These are phyloP conservation scores for Cantharis rustica DNA, from an alignment of 2,888 invertebrate species.

Conservation along the genomic window DNA sequence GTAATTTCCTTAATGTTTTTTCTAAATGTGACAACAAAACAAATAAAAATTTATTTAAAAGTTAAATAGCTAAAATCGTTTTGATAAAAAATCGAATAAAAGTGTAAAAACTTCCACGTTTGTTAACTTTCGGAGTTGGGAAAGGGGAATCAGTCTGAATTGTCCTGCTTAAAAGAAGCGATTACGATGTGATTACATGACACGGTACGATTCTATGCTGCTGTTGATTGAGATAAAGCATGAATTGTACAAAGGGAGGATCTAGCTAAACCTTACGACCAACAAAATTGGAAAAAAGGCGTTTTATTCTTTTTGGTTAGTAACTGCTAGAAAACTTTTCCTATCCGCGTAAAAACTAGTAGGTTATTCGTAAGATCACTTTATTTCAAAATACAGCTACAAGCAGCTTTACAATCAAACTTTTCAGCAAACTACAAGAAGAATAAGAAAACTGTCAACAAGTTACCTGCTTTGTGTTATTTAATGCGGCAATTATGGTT, in stretches of 20 bases:
- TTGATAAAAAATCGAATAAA: conserved; percentile 3
- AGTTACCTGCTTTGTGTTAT: neutral
- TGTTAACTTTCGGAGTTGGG: neutral
- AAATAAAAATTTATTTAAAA: conserved; percentile 6
- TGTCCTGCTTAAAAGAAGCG: conserved; percentile 4
- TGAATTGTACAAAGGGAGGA: conserved; percentile 24
- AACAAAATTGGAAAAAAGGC: conserved; percentile 21
- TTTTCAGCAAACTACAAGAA: neutral
- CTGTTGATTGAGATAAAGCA: conserved; percentile 27
- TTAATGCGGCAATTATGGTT: neutral
- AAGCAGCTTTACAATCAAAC: conserved; percentile 3
- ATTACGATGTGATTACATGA: conserved; percentile 18
- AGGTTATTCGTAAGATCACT: conserved; percentile 18
- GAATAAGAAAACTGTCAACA: neutral
- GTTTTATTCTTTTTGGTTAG: conserved; percentile 23
- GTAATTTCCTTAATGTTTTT: conserved; percentile 12
- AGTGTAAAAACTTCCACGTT: conserved; percentile 5
- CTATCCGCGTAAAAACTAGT: conserved; percentile 1
- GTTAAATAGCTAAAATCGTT: neutral
- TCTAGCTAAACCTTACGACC: conserved; percentile 20
- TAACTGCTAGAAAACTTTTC: conserved; percentile 11
- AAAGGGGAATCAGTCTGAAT: neutral
- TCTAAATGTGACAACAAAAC: conserved; percentile 6
- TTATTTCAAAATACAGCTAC: conserved; percentile 1
- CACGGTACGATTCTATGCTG: conserved; percentile 24